These are phyloP conservation scores for Knipowitschia caucasica DNA, from an alignment of 2,797 vertebrate genomes.

Conservation along the genomic window DNA sequence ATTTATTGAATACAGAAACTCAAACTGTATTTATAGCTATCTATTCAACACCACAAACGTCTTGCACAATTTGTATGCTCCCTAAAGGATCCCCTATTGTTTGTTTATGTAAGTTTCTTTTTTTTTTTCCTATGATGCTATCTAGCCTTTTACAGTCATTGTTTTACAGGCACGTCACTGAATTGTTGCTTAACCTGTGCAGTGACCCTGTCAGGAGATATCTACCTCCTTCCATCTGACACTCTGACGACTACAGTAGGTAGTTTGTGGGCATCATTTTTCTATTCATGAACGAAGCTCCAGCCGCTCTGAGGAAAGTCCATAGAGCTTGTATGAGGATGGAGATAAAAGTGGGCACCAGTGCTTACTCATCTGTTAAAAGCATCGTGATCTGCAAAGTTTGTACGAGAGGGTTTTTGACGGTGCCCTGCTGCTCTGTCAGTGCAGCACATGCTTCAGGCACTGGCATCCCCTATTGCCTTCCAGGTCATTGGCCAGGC, in stretches of 20 bases:
- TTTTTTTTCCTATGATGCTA: slow-evolving; percentile 43
- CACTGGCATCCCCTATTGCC: slow-evolving; percentile 79
- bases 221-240: slow-evolving; percentile 54
- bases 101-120: slow-evolving; percentile 52
- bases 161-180: slow-evolving; percentile 70
- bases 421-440: slow-evolving; percentile 86
- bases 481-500: slow-evolving; percentile 87
- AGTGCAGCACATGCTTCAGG: slow-evolving; percentile 83
- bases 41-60: too few species aligned
- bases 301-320: slow-evolving; percentile 65
- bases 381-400: slow-evolving; percentile 79
- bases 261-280: slow-evolving; percentile 63
- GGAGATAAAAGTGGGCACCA: slow-evolving; percentile 60
- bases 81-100: too few species aligned
- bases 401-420: slow-evolving; percentile 82
- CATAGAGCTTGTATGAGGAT: slow-evolving; percentile 66
- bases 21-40: too few species aligned
- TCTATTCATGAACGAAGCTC: slow-evolving; percentile 63
- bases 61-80: too few species aligned
- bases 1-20: too few species aligned
- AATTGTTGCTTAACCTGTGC: slow-evolving; percentile 81
- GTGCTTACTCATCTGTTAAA: slow-evolving; percentile 89
- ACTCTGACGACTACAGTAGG: slow-evolving; percentile 57
- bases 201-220: slow-evolving; percentile 79
- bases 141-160: slow-evolving; percentile 52